Evolutionary conservation across 2,113 vertebrate species (phyloP).

Genomic region (Brachyistius frenatus): DNA sequence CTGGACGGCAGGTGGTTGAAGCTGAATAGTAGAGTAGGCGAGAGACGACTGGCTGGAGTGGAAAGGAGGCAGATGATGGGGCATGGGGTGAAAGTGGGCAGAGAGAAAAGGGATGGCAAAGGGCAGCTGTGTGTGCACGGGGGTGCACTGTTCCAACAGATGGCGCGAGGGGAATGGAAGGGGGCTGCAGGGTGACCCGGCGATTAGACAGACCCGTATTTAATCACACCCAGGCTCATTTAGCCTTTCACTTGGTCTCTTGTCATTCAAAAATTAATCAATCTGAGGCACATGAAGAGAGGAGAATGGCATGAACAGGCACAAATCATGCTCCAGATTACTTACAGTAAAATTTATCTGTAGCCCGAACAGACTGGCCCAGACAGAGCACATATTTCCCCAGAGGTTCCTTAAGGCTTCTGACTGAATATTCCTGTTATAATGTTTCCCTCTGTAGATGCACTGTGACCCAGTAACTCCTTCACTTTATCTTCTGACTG

Average conservation of each 20-base stretch:
- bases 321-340: constrained; percentile 12
- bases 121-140: constrained; percentile 45
- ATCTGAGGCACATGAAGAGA: neutral
- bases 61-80: constrained; percentile 40
- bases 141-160: constrained; percentile 40
- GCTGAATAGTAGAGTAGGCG: constrained; percentile 68
- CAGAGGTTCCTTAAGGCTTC: constrained; percentile 7
- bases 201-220: constrained; percentile 34
- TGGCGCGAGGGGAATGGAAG: constrained; percentile 48
- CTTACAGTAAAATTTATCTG: constrained; percentile 24
- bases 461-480: constrained; percentile 19
- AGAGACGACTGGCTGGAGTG: constrained; percentile 3
- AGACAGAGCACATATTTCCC: constrained; percentile 38
- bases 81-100: constrained; percentile 34
- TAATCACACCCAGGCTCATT: constrained; percentile 32
- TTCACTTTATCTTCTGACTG: neutral
- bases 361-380: constrained; percentile 4
- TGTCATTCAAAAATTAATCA: constrained; percentile 5
- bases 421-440: constrained; percentile 29
- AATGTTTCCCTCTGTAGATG: constrained; percentile 18
- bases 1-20: constrained; percentile 70
- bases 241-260: neutral
- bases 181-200: neutral
- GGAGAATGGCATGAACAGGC: neutral
- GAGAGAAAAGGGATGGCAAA: constrained; percentile 34